Percentiles rank a stretch among this genome's conserved stretches.
phyloP scores from a whole-genome alignment of 2,888 invertebrate genomes.

The Papilio elwesi region DNA sequence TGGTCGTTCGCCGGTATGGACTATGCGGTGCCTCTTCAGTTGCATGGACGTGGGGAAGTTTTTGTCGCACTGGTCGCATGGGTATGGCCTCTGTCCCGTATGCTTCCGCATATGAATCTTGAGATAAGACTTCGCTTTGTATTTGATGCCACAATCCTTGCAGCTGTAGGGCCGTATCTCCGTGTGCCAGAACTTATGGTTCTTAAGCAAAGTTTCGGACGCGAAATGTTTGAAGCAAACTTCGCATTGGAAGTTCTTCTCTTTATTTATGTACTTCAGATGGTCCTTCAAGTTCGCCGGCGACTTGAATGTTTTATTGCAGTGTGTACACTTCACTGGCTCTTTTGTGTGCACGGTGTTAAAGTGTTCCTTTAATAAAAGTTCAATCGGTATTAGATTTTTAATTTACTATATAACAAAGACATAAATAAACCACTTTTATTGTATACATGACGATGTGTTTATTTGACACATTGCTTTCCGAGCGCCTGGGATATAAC shows the following conservation, averaged over 20 bases:
- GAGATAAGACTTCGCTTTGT: conserved; percentile 57
- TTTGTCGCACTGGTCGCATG: conserved; percentile 48
- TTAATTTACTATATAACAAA: no score
- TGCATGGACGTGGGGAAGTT: conserved; percentile 46
- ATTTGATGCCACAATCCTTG: conserved; percentile 55
- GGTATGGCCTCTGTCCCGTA: conserved; percentile 50
- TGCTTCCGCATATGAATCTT: conserved; percentile 55
- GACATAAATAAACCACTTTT: no score
- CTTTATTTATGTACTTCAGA: conserved; percentile 46
- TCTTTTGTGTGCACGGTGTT: conserved; percentile 45
- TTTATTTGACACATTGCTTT: no score
- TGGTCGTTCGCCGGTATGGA: conserved; percentile 47
- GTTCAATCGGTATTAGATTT: conserved; percentile 14
- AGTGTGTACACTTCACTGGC: conserved; percentile 58
- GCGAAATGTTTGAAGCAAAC: conserved; percentile 57
- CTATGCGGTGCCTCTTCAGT: conserved; percentile 48
- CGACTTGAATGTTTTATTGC: conserved; percentile 58
- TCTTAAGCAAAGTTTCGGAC: conserved; percentile 46
- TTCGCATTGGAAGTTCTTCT: conserved; percentile 54
- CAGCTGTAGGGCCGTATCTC: conserved; percentile 57
- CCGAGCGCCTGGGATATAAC: no score
- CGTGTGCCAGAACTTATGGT: conserved; percentile 60
- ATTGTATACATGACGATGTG: no score
- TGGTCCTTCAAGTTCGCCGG: conserved; percentile 51
- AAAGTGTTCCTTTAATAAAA: conserved; percentile 49